Percentiles rank a stretch among this genome's conserved stretches.
phyloP scores from a whole-genome alignment of 2,797 vertebrate species.

The Gambelia wislizenii region DNA sequence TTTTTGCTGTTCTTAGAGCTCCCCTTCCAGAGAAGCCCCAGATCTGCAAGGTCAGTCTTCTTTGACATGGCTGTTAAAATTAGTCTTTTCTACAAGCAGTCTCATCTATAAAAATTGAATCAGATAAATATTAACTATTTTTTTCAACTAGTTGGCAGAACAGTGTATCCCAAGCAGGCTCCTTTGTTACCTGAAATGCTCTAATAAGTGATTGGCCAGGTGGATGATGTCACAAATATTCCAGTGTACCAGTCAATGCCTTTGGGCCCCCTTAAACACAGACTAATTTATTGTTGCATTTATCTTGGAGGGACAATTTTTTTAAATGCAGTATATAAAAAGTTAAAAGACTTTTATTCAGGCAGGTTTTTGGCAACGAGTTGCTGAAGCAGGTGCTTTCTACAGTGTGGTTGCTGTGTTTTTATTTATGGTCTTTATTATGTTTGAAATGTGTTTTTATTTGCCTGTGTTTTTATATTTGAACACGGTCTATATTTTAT shows the following conservation, averaged over 20 bases:
- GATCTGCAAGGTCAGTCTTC: background rate
- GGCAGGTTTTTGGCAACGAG: background rate
- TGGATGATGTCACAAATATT: constrained; percentile 42
- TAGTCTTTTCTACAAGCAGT: background rate
- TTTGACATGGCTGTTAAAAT: background rate
- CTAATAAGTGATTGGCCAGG: constrained; percentile 1
- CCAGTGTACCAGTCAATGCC: constrained; percentile 7
- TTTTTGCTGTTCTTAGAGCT: background rate
- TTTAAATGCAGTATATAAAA: background rate
- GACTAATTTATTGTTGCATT: background rate
- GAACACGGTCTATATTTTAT: too few species aligned
- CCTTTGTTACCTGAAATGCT: constrained; percentile 5
- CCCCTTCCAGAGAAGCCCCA: constrained; percentile 25
- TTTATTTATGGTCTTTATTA: background rate
- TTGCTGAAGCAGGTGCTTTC: background rate
- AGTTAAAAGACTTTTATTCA: background rate
- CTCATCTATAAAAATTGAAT: constrained; percentile 6
- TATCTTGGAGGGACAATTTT: background rate
- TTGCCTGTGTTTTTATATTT: background rate
- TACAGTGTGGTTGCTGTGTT: background rate
- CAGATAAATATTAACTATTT: background rate
- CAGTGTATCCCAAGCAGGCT: background rate
- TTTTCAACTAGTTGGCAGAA: background rate
- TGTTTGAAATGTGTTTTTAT: background rate
- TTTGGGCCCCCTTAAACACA: background rate